Evolutionary conservation across 2,113 vertebrate genomes (phyloP), one percentile per base, ranked within the genome.

Genomic region (Pomatostomus ruficeps): DNA sequence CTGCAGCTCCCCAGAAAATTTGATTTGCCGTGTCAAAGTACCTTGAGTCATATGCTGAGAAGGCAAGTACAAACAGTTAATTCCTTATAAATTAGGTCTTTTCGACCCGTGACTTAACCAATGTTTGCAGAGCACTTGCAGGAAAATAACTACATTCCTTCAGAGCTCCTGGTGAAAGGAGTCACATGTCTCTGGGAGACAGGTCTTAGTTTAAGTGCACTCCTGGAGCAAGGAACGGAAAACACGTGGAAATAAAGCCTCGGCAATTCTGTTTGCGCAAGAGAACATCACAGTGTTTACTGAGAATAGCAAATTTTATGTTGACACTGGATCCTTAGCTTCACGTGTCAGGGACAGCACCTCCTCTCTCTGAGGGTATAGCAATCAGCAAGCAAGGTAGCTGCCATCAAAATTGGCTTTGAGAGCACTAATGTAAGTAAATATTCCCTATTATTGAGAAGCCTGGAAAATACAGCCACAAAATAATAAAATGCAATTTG

Each of bases 341-440:
- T 68, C 54, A 33, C 5, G 11, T 0, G 0, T 54, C 51, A 51
- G 19, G 54, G 51, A 61, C 20, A 62, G 24, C 42, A n/a, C 14
- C 16, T 80, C 46, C 14, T 77, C 25, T 57, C 35, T 70, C 16
- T 20, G 35, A 38, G 59, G 29, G 12, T n/a, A 43, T 12, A 89
- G 43, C 33, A 68, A 40, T 79, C 58, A 68, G 23, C 52, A 24
- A 23, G 12, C 28, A 70, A 80, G 26, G 46, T 16, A 46, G 23
- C 3, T 46, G 35, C 17, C 42, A 86, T 54, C 63, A 55, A 70
- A 80, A 88, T 1, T 26, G 62, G 33, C 33, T 51, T 71, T 63
- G 74, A 80, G 45, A 40, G 15, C 1, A 2, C 7, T 58, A 76
- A 65, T 0, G 0, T 78, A 51, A 67, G 23, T 63, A 89, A 70